These are phyloP conservation scores for Cepaea hortensis DNA, from an alignment of 2,888 invertebrate species.

Conservation along the genomic window DNA sequence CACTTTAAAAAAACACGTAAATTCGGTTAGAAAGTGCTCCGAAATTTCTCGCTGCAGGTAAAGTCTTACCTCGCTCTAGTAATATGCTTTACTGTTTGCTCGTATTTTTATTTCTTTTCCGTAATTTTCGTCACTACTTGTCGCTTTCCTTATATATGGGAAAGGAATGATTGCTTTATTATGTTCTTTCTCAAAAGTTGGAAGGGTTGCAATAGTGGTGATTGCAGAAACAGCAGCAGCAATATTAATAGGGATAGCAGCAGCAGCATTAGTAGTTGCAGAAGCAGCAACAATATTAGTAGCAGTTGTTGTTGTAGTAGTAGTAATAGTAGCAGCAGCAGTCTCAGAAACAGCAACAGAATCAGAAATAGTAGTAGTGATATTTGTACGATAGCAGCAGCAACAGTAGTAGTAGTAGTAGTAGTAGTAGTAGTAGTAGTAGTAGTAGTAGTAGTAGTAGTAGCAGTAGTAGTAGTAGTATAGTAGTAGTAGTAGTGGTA, in stretches of 20 bases:
- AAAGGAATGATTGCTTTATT: too few species aligned
- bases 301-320: slow-evolving; percentile 30
- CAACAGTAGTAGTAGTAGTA: slow-evolving; percentile 20
- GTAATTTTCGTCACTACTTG: too few species aligned
- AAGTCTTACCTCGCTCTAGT: too few species aligned
- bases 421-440: slow-evolving; percentile 37
- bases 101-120: too few species aligned
- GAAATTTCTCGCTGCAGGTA: too few species aligned
- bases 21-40: too few species aligned
- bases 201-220: background rate
- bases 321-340: slow-evolving; percentile 9
- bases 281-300: slow-evolving; percentile 21
- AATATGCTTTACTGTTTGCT: too few species aligned
- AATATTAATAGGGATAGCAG: slow-evolving; percentile 25
- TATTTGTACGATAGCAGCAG: slow-evolving; percentile 17
- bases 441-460: slow-evolving; percentile 31
- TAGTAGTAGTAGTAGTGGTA: background rate
- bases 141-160: too few species aligned
- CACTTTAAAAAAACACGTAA: too few species aligned
- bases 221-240: slow-evolving; percentile 17
- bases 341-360: slow-evolving; percentile 8
- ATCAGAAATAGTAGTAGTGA: background rate
- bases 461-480: background rate
- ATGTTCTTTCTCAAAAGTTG: too few species aligned
- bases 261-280: slow-evolving; percentile 25